These are phyloP conservation scores for Halictus rubicundus DNA, from an alignment of 1,140 invertebrate species.

Conservation along the genomic window DNA sequence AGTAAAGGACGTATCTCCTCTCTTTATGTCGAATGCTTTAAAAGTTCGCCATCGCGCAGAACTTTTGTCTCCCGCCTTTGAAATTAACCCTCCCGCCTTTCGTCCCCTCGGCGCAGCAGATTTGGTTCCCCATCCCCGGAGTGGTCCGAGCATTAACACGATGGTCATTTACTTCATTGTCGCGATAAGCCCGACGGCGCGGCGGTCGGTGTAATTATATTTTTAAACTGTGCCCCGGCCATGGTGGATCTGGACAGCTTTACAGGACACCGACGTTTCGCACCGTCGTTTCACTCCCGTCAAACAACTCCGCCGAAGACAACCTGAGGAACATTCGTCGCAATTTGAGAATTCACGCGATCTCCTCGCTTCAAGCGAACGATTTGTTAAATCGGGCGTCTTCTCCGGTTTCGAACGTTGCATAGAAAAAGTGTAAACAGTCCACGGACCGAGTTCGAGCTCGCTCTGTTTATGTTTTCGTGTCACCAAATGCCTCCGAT, in stretches of 20 bases:
- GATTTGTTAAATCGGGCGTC: too few species aligned
- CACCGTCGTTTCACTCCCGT: background rate
- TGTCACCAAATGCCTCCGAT: too few species aligned
- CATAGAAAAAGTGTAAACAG: too few species aligned
- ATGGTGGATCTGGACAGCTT: background rate
- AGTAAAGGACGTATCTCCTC: slow-evolving; percentile 46
- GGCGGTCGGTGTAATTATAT: slow-evolving; percentile 49
- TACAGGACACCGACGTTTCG: background rate
- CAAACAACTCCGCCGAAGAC: background rate
- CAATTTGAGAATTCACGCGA: background rate
- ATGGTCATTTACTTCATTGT: slow-evolving; percentile 53
- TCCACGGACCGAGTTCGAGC: too few species aligned
- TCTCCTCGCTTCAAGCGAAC: background rate
- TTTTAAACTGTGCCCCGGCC: slow-evolving; percentile 25
- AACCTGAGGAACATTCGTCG: background rate
- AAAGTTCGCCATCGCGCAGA: slow-evolving; percentile 62
- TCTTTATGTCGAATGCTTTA: slow-evolving; percentile 66
- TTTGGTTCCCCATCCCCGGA: too few species aligned
- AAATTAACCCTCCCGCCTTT: slow-evolving; percentile 51
- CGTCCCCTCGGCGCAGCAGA: background rate
- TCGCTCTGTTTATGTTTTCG: too few species aligned
- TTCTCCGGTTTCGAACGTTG: too few species aligned
- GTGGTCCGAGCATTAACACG: slow-evolving; percentile 43
- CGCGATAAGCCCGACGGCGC: slow-evolving; percentile 47
- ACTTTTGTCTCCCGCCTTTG: slow-evolving; percentile 65